These are phyloP conservation scores for Poecilia wingei DNA, from an alignment of 2,797 vertebrate species.

Conservation along the genomic window DNA sequence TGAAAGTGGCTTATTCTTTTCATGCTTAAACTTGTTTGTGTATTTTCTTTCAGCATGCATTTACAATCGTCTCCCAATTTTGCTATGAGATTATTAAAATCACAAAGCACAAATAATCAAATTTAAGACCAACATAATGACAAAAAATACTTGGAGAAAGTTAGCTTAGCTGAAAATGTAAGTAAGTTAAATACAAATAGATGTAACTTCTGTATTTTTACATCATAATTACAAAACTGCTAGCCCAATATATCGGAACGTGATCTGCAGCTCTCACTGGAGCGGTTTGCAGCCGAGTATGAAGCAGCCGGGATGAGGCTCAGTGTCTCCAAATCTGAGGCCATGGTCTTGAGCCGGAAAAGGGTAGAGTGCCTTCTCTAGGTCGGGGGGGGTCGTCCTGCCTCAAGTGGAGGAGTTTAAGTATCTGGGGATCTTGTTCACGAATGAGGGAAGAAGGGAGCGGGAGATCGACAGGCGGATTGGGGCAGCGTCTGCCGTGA, in stretches of 20 bases:
- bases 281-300: too few relatives aligned
- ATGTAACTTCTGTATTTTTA: neutral
- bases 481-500: too few relatives aligned
- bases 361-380: too few relatives aligned
- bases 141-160: neutral
- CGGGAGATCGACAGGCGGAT: too few relatives aligned
- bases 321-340: too few relatives aligned
- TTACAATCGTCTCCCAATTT: neutral
- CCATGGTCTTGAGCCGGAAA: too few relatives aligned
- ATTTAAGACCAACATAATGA: neutral
- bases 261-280: too few relatives aligned
- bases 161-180: neutral
- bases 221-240: neutral
- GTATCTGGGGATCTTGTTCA: too few relatives aligned
- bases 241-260: neutral
- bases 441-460: too few relatives aligned
- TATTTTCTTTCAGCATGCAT: neutral
- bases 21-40: neutral
- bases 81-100: neutral
- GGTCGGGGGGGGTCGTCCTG: too few relatives aligned
- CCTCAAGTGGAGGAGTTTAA: too few relatives aligned
- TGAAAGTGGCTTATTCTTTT: neutral
- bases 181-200: neutral
- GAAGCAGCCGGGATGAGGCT: too few relatives aligned
- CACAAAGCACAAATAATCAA: neutral